These are phyloP conservation scores for Hirudinaria manillensis DNA, from an alignment of 2,888 invertebrate species.

Conservation along the genomic window DNA sequence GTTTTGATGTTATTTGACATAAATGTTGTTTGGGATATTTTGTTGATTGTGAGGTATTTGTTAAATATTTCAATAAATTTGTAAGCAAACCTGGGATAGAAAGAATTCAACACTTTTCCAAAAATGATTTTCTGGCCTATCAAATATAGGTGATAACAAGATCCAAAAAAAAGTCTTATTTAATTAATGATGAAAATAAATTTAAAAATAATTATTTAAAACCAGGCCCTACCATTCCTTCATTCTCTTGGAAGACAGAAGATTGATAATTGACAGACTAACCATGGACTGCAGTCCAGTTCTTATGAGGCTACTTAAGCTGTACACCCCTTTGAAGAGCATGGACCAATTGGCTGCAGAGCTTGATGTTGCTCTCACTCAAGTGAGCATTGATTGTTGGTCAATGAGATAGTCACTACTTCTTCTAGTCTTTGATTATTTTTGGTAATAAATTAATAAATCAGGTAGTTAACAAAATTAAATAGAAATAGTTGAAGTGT, in stretches of 20 bases:
- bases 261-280: not conserved
- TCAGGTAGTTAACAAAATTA: not conserved
- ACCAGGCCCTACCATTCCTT: constrained; percentile 25
- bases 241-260: constrained; percentile 19
- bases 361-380: constrained; percentile 13
- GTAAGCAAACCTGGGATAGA: too few relatives aligned
- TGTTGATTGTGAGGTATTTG: too few relatives aligned
- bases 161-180: too few relatives aligned
- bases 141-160: too few relatives aligned
- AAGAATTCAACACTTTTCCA: too few relatives aligned
- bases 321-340: constrained; percentile 17
- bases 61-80: too few relatives aligned
- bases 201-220: too few relatives aligned
- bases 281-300: constrained; percentile 12
- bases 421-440: not conserved
- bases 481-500: too few relatives aligned
- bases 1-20: not conserved
- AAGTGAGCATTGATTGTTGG: constrained; percentile 2
- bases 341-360: constrained; percentile 11
- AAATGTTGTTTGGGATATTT: too few relatives aligned
- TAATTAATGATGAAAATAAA: not conserved
- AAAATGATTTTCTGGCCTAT: too few relatives aligned
- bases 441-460: not conserved
- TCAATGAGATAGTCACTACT: not conserved
- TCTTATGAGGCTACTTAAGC: not conserved